phyloP scores from a whole-genome alignment of 2,113 vertebrate genomes.

The Nothocercus nigrocapillus region DNA sequence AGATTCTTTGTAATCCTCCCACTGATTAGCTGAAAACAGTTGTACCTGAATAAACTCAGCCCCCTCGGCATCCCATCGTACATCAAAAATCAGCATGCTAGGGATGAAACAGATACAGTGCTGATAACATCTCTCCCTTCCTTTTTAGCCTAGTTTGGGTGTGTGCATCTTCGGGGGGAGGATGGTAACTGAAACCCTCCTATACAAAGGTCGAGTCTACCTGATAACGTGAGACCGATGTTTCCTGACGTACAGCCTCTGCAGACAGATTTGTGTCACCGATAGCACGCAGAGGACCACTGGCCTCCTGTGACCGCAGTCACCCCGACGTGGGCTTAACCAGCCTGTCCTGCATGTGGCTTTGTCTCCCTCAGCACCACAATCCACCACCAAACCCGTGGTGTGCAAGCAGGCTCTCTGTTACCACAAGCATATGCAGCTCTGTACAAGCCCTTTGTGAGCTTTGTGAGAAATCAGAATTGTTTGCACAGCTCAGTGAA shows the following conservation, averaged over 20 bases:
- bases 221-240: rapidly evolving
- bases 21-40: neutral
- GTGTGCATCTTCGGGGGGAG: neutral
- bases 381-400: neutral
- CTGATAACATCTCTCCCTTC: neutral
- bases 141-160: neutral
- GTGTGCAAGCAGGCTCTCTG: neutral
- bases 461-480: neutral
- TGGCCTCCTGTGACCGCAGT: neutral
- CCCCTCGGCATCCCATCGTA: too few relatives aligned
- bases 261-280: neutral
- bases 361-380: neutral
- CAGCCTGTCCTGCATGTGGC: neutral
- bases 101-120: neutral
- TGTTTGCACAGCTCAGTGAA: neutral
- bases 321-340: neutral
- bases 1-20: neutral
- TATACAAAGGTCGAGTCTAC: neutral
- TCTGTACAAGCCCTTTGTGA: neutral
- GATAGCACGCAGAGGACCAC: neutral
- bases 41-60: neutral
- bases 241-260: neutral
- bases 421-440: neutral
- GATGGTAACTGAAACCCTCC: neutral
- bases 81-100: neutral